phyloP scores from a whole-genome alignment of 2,888 invertebrate genomes.

The Drosophila planitibia region DNA sequence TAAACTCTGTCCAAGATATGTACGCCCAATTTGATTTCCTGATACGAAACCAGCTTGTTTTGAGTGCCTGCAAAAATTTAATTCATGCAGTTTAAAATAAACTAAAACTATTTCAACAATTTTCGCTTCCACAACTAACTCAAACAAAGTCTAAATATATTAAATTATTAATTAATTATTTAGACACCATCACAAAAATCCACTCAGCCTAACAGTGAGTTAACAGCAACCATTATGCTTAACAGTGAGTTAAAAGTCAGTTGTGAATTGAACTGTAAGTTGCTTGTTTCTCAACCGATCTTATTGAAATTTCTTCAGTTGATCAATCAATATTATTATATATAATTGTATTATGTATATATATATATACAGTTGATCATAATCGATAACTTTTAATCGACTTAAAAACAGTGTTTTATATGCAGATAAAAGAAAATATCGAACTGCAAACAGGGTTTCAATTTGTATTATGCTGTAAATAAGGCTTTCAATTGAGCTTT shows the following conservation, averaged over 20 bases:
- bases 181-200: not conserved
- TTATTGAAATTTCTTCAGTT: not conserved
- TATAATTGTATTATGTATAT: not conserved
- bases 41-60: conserved; percentile 85
- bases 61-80: conserved; percentile 72
- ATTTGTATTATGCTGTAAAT: not conserved
- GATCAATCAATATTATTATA: too few relatives aligned
- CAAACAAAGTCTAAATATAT: not conserved
- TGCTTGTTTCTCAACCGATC: not conserved
- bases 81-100: not conserved
- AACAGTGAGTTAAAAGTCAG: too few relatives aligned
- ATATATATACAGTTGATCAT: not conserved
- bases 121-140: too few relatives aligned
- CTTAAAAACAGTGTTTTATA: not conserved
- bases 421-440: not conserved
- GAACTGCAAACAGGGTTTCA: not conserved
- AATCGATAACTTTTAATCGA: not conserved
- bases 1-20: conserved; percentile 94
- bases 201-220: not conserved
- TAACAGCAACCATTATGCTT: not conserved
- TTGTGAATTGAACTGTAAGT: too few relatives aligned
- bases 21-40: conserved; percentile 88
- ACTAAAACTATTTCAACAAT: not conserved
- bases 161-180: not conserved
- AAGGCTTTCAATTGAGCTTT: not conserved